phyloP scores from a whole-genome alignment of 2,113 vertebrate genomes.

The Labrus mixtus region DNA sequence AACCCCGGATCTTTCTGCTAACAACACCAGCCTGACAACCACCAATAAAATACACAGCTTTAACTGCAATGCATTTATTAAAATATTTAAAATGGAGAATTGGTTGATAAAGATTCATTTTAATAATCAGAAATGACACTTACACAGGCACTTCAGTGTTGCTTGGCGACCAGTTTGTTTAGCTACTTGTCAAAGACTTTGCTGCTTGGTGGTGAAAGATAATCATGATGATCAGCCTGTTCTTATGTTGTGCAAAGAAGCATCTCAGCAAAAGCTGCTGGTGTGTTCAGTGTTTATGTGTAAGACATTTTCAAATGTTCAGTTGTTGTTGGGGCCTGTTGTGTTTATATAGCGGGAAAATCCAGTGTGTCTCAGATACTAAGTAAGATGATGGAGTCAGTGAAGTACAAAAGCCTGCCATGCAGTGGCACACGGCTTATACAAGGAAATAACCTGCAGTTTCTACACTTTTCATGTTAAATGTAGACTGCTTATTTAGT shows the following conservation, averaged over 20 bases:
- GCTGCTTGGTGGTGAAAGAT: conserved; percentile 33
- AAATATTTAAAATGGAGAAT: not conserved
- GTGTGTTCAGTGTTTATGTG: conserved; percentile 18
- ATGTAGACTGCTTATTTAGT: not conserved
- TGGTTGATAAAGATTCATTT: conserved; percentile 9
- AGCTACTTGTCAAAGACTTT: conserved; percentile 21
- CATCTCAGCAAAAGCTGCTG: conserved; percentile 22
- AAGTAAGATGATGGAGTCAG: conserved; percentile 7
- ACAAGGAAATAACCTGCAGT: not conserved
- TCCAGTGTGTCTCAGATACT: not conserved
- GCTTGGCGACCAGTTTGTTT: conserved; percentile 47
- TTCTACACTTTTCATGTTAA: not conserved
- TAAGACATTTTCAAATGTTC: conserved; percentile 20
- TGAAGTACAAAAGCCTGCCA: not conserved
- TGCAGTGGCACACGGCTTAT: not conserved
- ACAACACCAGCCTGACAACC: conserved; percentile 9
- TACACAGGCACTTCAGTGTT: conserved; percentile 27
- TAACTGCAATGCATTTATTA: not conserved
- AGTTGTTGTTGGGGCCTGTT: conserved; percentile 17
- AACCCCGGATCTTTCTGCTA: conserved; percentile 6
- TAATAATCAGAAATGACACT: conserved; percentile 15
- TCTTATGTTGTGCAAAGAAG: conserved; percentile 45
- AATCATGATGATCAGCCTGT: conserved; percentile 41
- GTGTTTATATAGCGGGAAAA: conserved; percentile 19
- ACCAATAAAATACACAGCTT: not conserved